Conservation (phyloP, 1,140 invertebrate species). For the Portunus trituberculatus region DNA sequence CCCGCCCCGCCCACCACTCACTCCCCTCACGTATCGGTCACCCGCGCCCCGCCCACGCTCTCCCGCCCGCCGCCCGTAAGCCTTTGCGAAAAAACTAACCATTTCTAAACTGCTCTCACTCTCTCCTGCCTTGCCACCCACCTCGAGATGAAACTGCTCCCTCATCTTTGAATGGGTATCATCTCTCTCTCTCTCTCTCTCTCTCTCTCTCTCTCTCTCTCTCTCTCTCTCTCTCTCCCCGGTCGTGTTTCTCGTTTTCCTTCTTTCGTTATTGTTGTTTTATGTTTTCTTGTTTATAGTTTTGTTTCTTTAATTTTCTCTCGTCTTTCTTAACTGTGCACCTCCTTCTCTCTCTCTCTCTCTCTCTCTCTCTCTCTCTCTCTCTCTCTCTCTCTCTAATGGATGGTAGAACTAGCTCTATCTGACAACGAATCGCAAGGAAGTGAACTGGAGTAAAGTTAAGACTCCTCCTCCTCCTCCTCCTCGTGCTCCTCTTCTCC, state of each 20-base stretch:
- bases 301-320: not conserved
- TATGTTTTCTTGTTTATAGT: not conserved
- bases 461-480: not conserved
- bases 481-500: not conserved
- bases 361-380: not conserved
- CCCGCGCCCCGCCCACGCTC: too few relatives aligned
- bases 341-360: not conserved
- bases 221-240: not conserved
- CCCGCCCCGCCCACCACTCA: too few relatives aligned
- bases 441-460: too few relatives aligned
- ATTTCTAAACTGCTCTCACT: too few relatives aligned
- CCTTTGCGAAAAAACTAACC: too few relatives aligned
- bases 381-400: not conserved
- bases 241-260: not conserved
- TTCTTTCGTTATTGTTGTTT: not conserved
- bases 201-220: not conserved
- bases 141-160: too few relatives aligned
- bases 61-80: too few relatives aligned
- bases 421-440: too few relatives aligned
- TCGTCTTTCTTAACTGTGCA: not conserved
- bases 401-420: not conserved
- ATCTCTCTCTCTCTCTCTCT: slow-evolving; percentile 44
- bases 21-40: too few relatives aligned
- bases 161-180: too few relatives aligned
- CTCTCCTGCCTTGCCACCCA: too few relatives aligned